phyloP scores from a whole-genome alignment of 37 sponge, comb jelly and placozoan genomes.

The Cladorhizidae sp. region DNA sequence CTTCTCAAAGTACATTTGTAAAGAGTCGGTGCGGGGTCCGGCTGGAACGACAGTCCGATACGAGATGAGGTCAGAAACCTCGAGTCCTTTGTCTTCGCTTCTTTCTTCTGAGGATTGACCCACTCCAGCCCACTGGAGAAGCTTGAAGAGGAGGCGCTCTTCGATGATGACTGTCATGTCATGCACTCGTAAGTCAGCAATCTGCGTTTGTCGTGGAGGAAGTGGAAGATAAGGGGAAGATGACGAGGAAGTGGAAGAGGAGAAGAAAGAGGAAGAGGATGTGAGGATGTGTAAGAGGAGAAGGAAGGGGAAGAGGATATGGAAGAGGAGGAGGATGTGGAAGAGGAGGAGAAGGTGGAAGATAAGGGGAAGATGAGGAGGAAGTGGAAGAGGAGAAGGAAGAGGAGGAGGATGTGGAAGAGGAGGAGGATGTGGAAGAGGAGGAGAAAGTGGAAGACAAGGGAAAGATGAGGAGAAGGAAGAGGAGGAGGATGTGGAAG shows the following conservation, averaged over 20 bases:
- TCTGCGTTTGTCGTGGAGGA: conserved; percentile 18
- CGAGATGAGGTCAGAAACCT: conserved; percentile 34
- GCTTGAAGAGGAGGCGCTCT: conserved; percentile 74
- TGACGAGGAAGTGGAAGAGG: not conserved
- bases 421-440: too few species aligned
- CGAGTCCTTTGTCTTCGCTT: conserved; percentile 7
- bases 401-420: too few species aligned
- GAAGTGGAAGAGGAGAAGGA: not conserved
- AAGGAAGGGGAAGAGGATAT: not conserved
- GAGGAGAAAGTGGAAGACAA: too few species aligned
- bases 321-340: not conserved
- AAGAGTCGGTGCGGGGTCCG: not conserved
- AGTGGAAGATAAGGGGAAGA: not conserved
- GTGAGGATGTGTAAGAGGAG: not conserved
- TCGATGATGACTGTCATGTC: conserved; percentile 72
- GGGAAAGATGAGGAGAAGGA: not conserved
- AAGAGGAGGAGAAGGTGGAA: too few species aligned
- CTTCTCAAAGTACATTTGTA: conserved; percentile 67
- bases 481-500: not conserved
- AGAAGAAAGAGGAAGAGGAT: not conserved
- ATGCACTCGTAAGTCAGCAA: conserved; percentile 27
- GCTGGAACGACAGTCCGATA: not conserved
- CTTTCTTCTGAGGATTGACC: conserved; percentile 3
- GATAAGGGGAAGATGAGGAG: not conserved
- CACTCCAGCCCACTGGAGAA: conserved; percentile 79